These are phyloP conservation scores for Tachypleus tridentatus DNA, from an alignment of 1,140 invertebrate species.

Conservation along the genomic window DNA sequence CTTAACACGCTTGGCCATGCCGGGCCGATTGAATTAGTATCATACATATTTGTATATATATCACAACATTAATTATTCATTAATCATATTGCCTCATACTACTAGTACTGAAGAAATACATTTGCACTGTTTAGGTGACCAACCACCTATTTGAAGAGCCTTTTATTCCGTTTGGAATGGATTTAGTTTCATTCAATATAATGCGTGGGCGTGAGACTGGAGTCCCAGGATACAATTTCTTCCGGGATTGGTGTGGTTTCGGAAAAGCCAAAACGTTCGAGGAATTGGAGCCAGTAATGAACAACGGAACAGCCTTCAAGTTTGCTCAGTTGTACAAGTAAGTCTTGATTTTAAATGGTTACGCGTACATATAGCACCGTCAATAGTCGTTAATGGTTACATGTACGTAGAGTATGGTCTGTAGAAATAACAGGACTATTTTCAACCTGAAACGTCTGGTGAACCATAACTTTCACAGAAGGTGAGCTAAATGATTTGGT, in stretches of 20 bases:
- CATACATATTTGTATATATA: no score
- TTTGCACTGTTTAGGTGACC: slow-evolving; percentile 36
- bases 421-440: no score
- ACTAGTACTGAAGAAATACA: no score
- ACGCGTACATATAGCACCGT: no score
- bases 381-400: no score
- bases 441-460: no score
- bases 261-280: slow-evolving; percentile 24
- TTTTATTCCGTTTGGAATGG: slow-evolving; percentile 50
- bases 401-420: no score
- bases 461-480: no score
- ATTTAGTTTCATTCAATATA: slow-evolving; percentile 74
- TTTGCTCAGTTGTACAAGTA: slow-evolving; percentile 26
- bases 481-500: no score
- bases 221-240: slow-evolving; percentile 60
- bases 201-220: slow-evolving; percentile 81
- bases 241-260: slow-evolving; percentile 56
- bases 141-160: slow-evolving; percentile 54
- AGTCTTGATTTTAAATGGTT: background rate
- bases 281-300: slow-evolving; percentile 23
- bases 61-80: background rate
- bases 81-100: no score
- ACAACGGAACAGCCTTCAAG: slow-evolving; percentile 25
- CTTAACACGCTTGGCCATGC: no score
- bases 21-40: no score